Evolutionary conservation across 2,888 invertebrate genomes (phyloP).

Genomic region (Drosophila paracracens): DNA sequence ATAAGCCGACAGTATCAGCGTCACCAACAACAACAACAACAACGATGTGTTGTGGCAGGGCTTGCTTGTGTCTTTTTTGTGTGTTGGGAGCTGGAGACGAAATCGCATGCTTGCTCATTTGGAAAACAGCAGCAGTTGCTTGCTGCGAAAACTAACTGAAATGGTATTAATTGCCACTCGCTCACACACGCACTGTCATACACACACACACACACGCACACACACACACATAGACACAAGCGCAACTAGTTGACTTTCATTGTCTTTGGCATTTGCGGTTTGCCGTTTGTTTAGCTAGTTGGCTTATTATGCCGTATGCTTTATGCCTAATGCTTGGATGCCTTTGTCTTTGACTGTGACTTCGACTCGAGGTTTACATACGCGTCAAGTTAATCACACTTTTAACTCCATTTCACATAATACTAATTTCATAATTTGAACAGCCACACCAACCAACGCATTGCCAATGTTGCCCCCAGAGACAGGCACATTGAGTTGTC

Average conservation of each 20-base stretch:
- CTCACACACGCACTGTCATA: conserved; percentile 26
- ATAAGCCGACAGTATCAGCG: conserved; percentile 52
- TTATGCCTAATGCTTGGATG: conserved; percentile 44
- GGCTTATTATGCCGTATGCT: conserved; percentile 67
- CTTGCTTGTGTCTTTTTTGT: conserved; percentile 22
- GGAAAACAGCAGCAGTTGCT: conserved; percentile 56
- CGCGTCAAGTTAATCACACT: conserved; percentile 74
- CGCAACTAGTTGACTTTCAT: conserved; percentile 69
- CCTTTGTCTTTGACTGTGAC: conserved; percentile 39
- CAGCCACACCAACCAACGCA: conserved; percentile 57
- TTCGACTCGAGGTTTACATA: conserved; percentile 45
- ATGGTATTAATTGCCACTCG: conserved; percentile 72
- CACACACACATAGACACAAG: conserved; percentile 16
- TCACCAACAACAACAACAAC: not conserved
- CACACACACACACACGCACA: conserved; percentile 12
- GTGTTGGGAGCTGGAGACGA: conserved; percentile 39
- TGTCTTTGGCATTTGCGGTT: conserved; percentile 62
- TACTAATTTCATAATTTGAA: conserved; percentile 79
- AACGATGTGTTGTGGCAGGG: conserved; percentile 26
- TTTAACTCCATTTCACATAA: conserved; percentile 81
- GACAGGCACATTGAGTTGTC: conserved; percentile 40
- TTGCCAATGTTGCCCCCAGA: conserved; percentile 10
- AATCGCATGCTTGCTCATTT: conserved; percentile 63
- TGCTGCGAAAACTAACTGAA: conserved; percentile 65
- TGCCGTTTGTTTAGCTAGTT: conserved; percentile 37